These are phyloP conservation scores for Gymnocheta viridis DNA, from an alignment of 2,888 invertebrate genomes.

Conservation along the genomic window DNA sequence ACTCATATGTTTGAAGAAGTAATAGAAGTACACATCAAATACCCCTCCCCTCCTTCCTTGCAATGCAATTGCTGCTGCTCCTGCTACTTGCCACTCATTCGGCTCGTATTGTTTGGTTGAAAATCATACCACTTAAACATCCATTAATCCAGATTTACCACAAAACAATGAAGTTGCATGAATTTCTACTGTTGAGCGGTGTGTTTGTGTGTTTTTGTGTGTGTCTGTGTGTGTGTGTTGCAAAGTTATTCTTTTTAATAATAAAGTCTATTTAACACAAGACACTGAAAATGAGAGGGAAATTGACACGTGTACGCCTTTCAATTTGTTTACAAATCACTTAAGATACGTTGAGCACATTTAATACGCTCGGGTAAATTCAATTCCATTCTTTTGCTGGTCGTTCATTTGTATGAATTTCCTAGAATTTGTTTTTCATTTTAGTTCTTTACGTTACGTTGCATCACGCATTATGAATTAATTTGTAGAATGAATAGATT, in stretches of 20 bases:
- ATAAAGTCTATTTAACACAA: slow-evolving; percentile 54
- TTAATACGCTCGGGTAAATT: slow-evolving; percentile 67
- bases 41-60: not conserved
- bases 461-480: slow-evolving; percentile 32
- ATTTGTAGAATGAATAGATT: slow-evolving; percentile 20
- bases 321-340: slow-evolving; percentile 82
- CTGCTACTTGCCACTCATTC: too few species aligned
- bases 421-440: not conserved
- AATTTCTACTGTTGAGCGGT: not conserved
- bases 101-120: slow-evolving; percentile 29
- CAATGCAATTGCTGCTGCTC: not conserved
- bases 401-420: slow-evolving; percentile 26
- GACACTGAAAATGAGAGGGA: slow-evolving; percentile 64
- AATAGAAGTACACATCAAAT: slow-evolving; percentile 32
- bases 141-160: slow-evolving; percentile 52
- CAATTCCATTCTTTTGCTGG: slow-evolving; percentile 20
- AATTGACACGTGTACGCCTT: slow-evolving; percentile 81
- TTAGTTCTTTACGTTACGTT: slow-evolving; percentile 13
- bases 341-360: slow-evolving; percentile 77
- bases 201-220: not conserved
- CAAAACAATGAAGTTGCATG: slow-evolving; percentile 38
- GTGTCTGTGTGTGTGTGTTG: not conserved
- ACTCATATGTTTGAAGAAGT: slow-evolving; percentile 2
- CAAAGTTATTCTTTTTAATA: slow-evolving; percentile 69
- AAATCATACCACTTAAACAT: slow-evolving; percentile 58